These are phyloP conservation scores for Drosophila kokeensis DNA, from an alignment of 2,888 invertebrate genomes.

Conservation along the genomic window DNA sequence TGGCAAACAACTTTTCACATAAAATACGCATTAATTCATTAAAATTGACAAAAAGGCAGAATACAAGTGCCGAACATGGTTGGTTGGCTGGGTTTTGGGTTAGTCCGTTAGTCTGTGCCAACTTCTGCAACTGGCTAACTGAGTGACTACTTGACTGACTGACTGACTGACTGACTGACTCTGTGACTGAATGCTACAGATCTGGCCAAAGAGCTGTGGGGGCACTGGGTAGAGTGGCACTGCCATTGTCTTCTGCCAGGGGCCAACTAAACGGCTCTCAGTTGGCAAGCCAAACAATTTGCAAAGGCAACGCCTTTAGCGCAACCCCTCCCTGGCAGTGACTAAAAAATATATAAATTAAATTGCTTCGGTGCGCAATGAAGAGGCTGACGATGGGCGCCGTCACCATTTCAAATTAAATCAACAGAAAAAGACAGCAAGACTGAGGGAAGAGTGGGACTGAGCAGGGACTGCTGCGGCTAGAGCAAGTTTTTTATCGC, in stretches of 20 bases:
- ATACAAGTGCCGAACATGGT: conserved; percentile 67
- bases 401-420: conserved; percentile 82
- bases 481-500: conserved; percentile 74
- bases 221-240: conserved; percentile 1
- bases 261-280: conserved; percentile 71
- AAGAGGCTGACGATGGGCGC: conserved; percentile 61
- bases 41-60: conserved; percentile 80
- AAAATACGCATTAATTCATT: conserved; percentile 81
- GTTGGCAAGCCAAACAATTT: conserved; percentile 76
- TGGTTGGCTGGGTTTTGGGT: conserved; percentile 58
- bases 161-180: conserved; percentile 30
- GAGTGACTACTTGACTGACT: conserved; percentile 31
- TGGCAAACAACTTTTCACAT: conserved; percentile 72
- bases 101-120: conserved; percentile 50
- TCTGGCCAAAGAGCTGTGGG: neutral
- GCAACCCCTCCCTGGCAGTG: conserved; percentile 4
- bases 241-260: conserved; percentile 61
- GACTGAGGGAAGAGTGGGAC: no score
- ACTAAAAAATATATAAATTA: conserved; percentile 69
- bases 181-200: conserved; percentile 26
- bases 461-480: conserved; percentile 30
- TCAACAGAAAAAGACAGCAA: conserved; percentile 71
- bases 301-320: conserved; percentile 32
- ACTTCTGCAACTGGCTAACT: conserved; percentile 44
- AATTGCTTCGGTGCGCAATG: conserved; percentile 64